Evolutionary conservation across 1,140 invertebrate species (phyloP), one percentile per base, ranked within the genome.

Genomic region (Drosophila pallidifrons): DNA sequence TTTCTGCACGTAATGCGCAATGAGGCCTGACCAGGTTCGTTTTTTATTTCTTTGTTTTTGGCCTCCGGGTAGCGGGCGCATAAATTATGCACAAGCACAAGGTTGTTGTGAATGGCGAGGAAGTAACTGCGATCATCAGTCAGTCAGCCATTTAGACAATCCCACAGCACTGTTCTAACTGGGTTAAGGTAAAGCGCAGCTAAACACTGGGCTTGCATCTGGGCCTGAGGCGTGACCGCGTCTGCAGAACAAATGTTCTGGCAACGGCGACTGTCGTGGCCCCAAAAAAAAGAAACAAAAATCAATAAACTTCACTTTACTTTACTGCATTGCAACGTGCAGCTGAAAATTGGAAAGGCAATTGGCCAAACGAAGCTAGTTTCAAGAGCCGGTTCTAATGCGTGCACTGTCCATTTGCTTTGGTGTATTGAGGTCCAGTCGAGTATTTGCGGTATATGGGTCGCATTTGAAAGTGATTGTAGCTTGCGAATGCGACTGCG

Each of bases 391-490:
- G 83, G 82, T 88, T 88, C 85, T 88, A 88, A 80, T 87, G 81
- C 81, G 81, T 85, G 74, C 73, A 57, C 52, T 68, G 82, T 77
- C 81, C 79, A 69, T 25, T 65, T 25, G 57, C 59, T 58, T 20
- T 41, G 54, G 43, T 45, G 43, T 45, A 35, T 47, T 46, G 25
- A 11, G 46, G 32, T 60, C 60, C 57, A 20, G 58, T 47, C 13
- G 20, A 25, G 5, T 55, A 35, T 52, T 4, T 25, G 45, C n/a
- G 2, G 57, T 68, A 85, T 70, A 88, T 88, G 85, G 83, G 80
- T 81, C 80, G 77, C 74, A 75, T 82, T 88, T 88, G 77, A 88
- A 88, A 88, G 83, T 81, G 83, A 88, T 81, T 88, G 83, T 88
- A 72, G 45, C 60, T 67, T 52, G 51, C 49, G 43, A 49, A 28